Percentiles rank a stretch among this genome's conserved stretches.
Conservation (phyloP, 92 coral and sea anemone species). For the Umimayanthus chanpuru region DNA sequence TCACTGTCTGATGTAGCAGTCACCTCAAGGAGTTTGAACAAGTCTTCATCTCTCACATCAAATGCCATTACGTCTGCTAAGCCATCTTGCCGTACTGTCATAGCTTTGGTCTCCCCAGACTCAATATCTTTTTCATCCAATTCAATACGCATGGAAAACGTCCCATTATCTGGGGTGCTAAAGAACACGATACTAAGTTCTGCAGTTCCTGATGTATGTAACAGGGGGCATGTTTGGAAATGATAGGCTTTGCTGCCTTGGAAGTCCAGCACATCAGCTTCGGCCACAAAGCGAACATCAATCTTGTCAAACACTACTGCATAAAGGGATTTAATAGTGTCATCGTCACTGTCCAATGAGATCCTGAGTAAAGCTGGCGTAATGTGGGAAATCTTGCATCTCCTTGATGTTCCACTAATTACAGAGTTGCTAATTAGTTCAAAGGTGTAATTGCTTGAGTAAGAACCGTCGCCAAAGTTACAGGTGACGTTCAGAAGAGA, state of each 20-base stretch:
- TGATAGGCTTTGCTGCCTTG: conserved; percentile 49
- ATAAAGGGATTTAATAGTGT: conserved; percentile 56
- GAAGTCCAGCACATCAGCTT: conserved; percentile 55
- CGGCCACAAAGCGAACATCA: conserved; percentile 68
- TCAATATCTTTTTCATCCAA: conserved; percentile 70
- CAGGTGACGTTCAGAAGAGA: conserved; percentile 55
- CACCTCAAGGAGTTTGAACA: conserved; percentile 72
- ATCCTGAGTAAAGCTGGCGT: conserved; percentile 68
- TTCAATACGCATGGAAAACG: conserved; percentile 59
- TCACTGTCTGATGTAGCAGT: conserved; percentile 67
- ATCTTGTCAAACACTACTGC: conserved; percentile 65
- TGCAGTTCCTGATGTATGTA: conserved; percentile 6
- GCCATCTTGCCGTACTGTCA: conserved; percentile 71
- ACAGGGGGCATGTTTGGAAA: conserved; percentile 77
- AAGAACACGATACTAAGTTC: conserved; percentile 60
- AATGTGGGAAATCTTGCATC: conserved; percentile 54
- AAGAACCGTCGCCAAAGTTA: conserved; percentile 65
- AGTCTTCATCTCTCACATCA: conserved; percentile 61
- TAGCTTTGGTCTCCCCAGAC: conserved; percentile 57
- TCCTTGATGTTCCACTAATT: conserved; percentile 59
- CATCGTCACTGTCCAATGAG: conserved; percentile 36
- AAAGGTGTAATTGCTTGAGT: conserved; percentile 42
- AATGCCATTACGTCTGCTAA: conserved; percentile 70
- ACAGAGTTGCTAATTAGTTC: conserved; percentile 53
- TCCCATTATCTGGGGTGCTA: conserved; percentile 65